These are phyloP conservation scores for Egretta garzetta DNA, from an alignment of 2,113 vertebrate genomes.

Conservation along the genomic window DNA sequence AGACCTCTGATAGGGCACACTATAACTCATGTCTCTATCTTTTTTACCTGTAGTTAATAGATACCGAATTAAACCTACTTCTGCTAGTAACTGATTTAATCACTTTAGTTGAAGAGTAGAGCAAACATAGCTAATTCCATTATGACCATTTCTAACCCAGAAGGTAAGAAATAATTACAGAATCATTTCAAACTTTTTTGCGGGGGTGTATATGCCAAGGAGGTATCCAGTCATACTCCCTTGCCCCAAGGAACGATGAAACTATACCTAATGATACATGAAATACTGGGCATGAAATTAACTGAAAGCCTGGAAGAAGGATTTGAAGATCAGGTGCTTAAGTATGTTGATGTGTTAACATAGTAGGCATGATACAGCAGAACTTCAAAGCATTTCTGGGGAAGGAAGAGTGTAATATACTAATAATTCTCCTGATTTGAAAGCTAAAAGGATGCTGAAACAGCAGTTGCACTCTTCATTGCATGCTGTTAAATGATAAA, in stretches of 20 bases:
- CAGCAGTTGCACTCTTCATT: not conserved
- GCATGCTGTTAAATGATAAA: not conserved
- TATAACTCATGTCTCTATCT: not conserved
- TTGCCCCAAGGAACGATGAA: not conserved
- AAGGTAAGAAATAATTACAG: not conserved
- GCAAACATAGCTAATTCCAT: not conserved
- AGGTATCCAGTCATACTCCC: not conserved
- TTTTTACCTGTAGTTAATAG: not conserved
- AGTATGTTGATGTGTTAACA: not conserved
- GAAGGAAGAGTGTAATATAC: not conserved
- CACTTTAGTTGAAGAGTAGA: not conserved
- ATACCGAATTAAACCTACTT: not conserved
- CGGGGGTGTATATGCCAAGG: not conserved
- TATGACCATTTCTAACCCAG: not conserved
- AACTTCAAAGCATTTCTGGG: not conserved
- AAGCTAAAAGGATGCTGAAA: not conserved
- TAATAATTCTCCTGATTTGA: not conserved
- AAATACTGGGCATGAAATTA: not conserved
- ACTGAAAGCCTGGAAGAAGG: not conserved
- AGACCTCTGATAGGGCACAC: rapidly evolving
- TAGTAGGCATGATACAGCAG: not conserved
- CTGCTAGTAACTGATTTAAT: not conserved
- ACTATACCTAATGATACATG: not conserved
- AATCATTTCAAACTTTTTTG: not conserved
- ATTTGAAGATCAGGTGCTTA: not conserved